A percentile compares a stretch with the other conserved stretches of the same genome.
phyloP scores from a whole-genome alignment of 2,113 vertebrate genomes.

The Chauna torquata region DNA sequence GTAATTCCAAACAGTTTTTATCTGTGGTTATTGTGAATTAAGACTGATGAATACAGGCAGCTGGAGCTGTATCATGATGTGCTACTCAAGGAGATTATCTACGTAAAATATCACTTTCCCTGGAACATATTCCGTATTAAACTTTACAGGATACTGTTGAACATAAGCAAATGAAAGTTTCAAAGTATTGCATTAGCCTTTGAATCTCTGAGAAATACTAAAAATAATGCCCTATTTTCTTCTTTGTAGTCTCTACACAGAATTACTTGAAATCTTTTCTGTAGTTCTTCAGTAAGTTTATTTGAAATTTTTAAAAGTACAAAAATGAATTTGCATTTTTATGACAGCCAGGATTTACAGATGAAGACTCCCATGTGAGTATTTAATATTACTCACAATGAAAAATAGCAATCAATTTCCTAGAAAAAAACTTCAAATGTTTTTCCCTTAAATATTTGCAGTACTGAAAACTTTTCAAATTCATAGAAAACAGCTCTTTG shows the following conservation, averaged over 20 bases:
- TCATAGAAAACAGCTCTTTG: neutral
- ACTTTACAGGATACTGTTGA: neutral
- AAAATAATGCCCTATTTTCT: neutral
- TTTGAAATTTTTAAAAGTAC: neutral
- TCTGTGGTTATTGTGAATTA: neutral
- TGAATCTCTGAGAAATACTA: neutral
- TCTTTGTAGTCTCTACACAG: neutral
- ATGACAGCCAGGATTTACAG: neutral
- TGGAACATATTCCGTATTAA: neutral
- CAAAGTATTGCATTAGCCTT: neutral
- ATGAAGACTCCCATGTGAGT: neutral
- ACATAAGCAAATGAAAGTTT: neutral
- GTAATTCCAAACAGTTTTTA: neutral
- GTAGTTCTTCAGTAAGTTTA: neutral
- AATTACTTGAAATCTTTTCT: neutral
- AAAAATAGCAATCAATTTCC: neutral
- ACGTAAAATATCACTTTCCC: neutral
- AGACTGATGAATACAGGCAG: neutral
- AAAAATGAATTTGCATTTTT: neutral
- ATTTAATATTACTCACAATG: neutral
- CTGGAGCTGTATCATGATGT: neutral
- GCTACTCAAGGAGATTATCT: neutral
- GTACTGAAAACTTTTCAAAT: neutral
- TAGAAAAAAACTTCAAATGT: rapidly evolving
- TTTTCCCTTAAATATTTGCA: neutral